These are phyloP conservation scores for Dryococelus australis DNA, from an alignment of 2,888 invertebrate genomes.

Conservation along the genomic window DNA sequence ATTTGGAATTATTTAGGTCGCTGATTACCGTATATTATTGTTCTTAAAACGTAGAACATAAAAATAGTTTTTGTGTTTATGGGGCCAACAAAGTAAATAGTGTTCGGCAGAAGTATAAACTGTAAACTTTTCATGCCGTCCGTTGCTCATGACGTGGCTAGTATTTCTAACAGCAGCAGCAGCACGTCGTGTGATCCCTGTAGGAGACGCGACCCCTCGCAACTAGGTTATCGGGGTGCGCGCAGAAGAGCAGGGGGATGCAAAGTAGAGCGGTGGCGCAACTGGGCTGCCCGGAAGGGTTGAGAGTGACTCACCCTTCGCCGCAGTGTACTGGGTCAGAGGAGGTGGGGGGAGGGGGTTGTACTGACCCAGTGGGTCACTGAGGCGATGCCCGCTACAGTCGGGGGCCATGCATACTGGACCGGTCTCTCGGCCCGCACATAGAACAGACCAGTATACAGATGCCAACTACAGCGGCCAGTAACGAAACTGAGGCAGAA, in stretches of 20 bases:
- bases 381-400: slow-evolving; percentile 20
- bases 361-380: slow-evolving; percentile 19
- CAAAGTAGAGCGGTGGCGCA: slow-evolving; percentile 16
- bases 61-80: no score
- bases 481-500: no score
- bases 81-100: no score
- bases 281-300: background rate
- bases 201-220: background rate
- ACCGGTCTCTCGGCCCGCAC: background rate
- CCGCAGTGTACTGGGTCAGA: background rate
- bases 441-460: background rate
- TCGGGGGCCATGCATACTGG: background rate
- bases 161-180: background rate
- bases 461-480: no score
- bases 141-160: no score
- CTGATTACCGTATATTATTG: no score
- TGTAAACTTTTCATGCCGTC: no score
- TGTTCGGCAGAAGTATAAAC: no score
- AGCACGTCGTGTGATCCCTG: background rate
- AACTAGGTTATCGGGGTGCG: slow-evolving; percentile 7
- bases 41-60: no score
- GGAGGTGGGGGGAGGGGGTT: background rate
- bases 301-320: slow-evolving; percentile 24
- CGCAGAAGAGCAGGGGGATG: background rate
- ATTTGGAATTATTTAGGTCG: no score